Evolutionary conservation across 2,113 vertebrate genomes (phyloP), one percentile per base, ranked within the genome.

Genomic region (Oophaga pumilio): DNA sequence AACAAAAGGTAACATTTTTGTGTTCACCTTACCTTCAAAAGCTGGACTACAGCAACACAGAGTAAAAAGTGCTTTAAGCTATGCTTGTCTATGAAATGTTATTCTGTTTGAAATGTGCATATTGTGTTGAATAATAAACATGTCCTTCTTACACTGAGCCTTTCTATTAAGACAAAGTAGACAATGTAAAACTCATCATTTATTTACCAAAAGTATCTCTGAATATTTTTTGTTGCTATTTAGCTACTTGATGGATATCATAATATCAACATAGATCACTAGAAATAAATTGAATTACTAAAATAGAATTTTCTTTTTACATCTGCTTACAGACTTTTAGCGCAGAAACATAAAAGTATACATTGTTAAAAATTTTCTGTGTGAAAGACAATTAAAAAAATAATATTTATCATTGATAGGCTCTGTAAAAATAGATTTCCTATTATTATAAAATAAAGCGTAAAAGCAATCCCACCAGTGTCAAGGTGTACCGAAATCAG

Each of bases 11-110:
- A 92, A 90, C 89, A 91, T 91, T 92, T 92, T 91, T 26, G 12
- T 90, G 76, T 71, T 92, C 90, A 88, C 87, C 84, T 91, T 86
- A 90, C 82, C 87, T 93, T 94, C 91, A 91, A 92, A 94, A 90
- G 20, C 8, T 85, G 93, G 33, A 11, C 89, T 91, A 85, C n/a
- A 89, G 84, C 90, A 85, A 14, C 73, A 88, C 80, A 8, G 82
- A 79, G 10, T 60, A 85, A 53, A 89, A 87, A 85, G 8, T n/a
- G 76, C 71, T 85, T 90, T 74, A 89, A 90, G 43, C 50, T 88
- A 56, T 82, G 26, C 33, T 81, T 0, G 0, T 82, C 85, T 92
- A 33, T 90, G 90, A 93, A 89, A 91, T 74, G 90, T 89, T 28
- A 68, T 76, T 17, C 76, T 85, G n/a, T 89, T 85, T 87, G 85